These are phyloP conservation scores for Apamea crenata DNA, from an alignment of 2,888 invertebrate genomes.

Conservation along the genomic window DNA sequence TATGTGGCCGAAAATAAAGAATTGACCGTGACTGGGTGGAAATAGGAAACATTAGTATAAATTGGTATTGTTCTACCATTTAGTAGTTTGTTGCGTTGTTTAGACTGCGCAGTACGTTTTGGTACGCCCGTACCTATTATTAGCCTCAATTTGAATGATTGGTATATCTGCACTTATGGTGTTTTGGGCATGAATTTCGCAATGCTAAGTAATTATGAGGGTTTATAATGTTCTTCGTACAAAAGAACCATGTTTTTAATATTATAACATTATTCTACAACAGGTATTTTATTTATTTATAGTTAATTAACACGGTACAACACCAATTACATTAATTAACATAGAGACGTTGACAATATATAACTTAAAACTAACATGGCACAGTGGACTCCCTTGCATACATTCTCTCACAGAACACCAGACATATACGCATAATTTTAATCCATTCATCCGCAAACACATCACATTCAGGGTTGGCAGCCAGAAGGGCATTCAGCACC, in stretches of 20 bases:
- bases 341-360: too few relatives aligned
- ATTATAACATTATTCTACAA: not conserved
- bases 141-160: conserved; percentile 48
- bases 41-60: conserved; percentile 66
- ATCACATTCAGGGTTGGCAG: too few relatives aligned
- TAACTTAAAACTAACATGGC: too few relatives aligned
- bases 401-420: too few relatives aligned
- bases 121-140: conserved; percentile 40
- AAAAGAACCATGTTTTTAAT: not conserved
- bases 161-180: conserved; percentile 25
- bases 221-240: not conserved
- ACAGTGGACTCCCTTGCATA: too few relatives aligned
- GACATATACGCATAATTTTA: too few relatives aligned
- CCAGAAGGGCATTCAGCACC: too few relatives aligned
- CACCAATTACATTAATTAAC: too few relatives aligned
- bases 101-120: conserved; percentile 31
- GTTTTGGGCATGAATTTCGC: conserved; percentile 14
- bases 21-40: conserved; percentile 74
- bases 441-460: too few relatives aligned
- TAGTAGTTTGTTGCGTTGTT: conserved; percentile 59
- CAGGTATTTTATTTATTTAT: too few relatives aligned
- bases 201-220: not conserved
- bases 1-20: conserved; percentile 72
- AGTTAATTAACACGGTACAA: too few relatives aligned
- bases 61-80: conserved; percentile 50